Evolutionary conservation across 2,888 invertebrate genomes (phyloP).

Genomic region (Tineola bisselliella): DNA sequence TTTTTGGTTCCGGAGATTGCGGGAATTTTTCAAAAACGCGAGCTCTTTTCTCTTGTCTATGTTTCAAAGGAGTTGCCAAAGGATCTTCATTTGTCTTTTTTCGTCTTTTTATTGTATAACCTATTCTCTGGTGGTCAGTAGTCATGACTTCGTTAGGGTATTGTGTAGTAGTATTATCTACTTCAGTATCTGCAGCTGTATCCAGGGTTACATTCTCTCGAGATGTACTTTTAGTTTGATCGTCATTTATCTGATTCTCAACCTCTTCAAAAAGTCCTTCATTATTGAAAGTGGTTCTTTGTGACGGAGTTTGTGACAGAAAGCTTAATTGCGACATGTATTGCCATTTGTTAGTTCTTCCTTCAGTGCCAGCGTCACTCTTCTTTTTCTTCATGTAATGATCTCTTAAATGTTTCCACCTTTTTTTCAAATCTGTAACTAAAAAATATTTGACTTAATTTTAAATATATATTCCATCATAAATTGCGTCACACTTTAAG

Average conservation of each 20-base stretch:
- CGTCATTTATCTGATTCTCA: background rate
- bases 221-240: background rate
- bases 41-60: background rate
- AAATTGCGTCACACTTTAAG: no score
- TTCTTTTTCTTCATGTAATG: background rate
- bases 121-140: background rate
- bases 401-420: conserved; percentile 3
- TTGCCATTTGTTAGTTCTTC: background rate
- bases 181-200: background rate
- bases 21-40: background rate
- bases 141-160: background rate
- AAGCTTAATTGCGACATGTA: background rate
- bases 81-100: background rate
- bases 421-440: conserved; percentile 3
- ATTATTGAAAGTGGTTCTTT: background rate
- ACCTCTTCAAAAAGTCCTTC: no score
- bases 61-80: background rate
- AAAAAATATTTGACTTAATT: background rate
- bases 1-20: background rate
- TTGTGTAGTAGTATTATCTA: no score
- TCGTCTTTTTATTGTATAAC: no score
- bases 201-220: background rate
- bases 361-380: no score
- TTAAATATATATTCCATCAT: no score
- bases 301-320: background rate